These are phyloP conservation scores for Athripsodes cinereus DNA, from an alignment of 2,888 invertebrate species.

Conservation along the genomic window DNA sequence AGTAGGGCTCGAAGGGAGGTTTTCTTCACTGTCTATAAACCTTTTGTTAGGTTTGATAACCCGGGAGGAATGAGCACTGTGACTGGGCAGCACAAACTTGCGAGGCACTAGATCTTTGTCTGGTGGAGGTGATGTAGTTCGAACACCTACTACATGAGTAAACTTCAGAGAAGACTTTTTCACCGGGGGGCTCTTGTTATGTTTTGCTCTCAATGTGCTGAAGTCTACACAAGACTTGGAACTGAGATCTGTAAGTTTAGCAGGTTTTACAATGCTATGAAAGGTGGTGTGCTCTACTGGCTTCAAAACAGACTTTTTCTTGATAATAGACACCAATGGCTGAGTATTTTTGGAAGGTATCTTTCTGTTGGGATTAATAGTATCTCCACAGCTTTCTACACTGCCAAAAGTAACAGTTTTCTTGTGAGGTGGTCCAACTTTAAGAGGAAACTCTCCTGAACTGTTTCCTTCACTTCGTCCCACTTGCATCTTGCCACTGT, in stretches of 20 bases:
- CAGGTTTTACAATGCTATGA: constrained; percentile 56
- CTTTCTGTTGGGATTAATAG: constrained; percentile 50
- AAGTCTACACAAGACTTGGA: constrained; percentile 51
- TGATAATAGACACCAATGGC: constrained; percentile 57
- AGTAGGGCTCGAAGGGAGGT: constrained; percentile 33
- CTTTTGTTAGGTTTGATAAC: constrained; percentile 85
- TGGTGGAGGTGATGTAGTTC: constrained; percentile 47
- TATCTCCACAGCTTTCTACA: constrained; percentile 58
- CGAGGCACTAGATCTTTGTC: constrained; percentile 36
- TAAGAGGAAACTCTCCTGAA: constrained; percentile 31
- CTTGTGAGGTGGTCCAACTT: constrained; percentile 43
- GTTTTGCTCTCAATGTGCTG: constrained; percentile 45
- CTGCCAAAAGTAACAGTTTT: constrained; percentile 61
- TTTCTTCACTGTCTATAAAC: constrained; percentile 65
- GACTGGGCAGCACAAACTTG: constrained; percentile 71
- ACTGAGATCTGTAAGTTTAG: constrained; percentile 56
- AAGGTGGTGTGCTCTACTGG: constrained; percentile 52
- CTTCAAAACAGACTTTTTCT: constrained; percentile 54
- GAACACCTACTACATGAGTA: constrained; percentile 43
- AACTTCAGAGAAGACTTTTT: constrained; percentile 34
- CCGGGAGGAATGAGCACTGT: constrained; percentile 79
- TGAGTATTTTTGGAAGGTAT: constrained; percentile 54
- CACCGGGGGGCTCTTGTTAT: constrained; percentile 40
- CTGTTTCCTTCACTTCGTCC: constrained; percentile 32
- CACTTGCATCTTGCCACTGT: constrained; percentile 44